These are phyloP conservation scores for Ectropis crepuscularia DNA, from an alignment of 2,888 invertebrate genomes.

Conservation along the genomic window DNA sequence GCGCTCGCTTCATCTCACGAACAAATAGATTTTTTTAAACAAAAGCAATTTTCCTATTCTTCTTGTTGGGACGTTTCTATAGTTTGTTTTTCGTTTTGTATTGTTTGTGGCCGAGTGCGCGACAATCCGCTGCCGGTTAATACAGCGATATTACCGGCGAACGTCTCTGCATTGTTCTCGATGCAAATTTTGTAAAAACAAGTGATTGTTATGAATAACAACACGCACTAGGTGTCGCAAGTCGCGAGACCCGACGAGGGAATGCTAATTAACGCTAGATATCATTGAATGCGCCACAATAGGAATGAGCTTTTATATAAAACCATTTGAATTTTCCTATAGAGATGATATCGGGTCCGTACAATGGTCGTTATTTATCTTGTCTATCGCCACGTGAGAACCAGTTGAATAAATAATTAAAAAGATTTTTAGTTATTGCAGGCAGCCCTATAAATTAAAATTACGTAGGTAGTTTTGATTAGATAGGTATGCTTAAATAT, in stretches of 20 bases:
- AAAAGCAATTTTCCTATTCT: constrained; percentile 85
- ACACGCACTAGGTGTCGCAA: constrained; percentile 62
- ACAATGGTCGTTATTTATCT: constrained; percentile 42
- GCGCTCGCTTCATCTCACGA: constrained; percentile 80
- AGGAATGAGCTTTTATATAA: constrained; percentile 44
- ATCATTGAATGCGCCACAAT: constrained; percentile 60
- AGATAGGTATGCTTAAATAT: no score
- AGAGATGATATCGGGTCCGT: constrained; percentile 37
- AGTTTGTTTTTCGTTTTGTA: constrained; percentile 84
- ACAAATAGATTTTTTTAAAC: constrained; percentile 84
- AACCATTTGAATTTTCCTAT: constrained; percentile 38
- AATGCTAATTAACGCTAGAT: constrained; percentile 73
- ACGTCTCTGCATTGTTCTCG: constrained; percentile 73
- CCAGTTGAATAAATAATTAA: constrained; percentile 2
- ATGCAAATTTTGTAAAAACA: constrained; percentile 79
- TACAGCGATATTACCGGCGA: constrained; percentile 76
- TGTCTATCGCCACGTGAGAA: constrained; percentile 36
- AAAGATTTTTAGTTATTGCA: no score
- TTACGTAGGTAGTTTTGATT: no score
- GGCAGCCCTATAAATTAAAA: no score
- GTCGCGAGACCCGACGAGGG: constrained; percentile 46
- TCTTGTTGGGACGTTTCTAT: constrained; percentile 81
- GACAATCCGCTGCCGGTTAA: constrained; percentile 82
- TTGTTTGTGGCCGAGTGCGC: constrained; percentile 79
- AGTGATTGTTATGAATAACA: constrained; percentile 73